These are phyloP conservation scores for Sebastes fasciatus DNA, from an alignment of 2,113 vertebrate genomes.

Conservation along the genomic window DNA sequence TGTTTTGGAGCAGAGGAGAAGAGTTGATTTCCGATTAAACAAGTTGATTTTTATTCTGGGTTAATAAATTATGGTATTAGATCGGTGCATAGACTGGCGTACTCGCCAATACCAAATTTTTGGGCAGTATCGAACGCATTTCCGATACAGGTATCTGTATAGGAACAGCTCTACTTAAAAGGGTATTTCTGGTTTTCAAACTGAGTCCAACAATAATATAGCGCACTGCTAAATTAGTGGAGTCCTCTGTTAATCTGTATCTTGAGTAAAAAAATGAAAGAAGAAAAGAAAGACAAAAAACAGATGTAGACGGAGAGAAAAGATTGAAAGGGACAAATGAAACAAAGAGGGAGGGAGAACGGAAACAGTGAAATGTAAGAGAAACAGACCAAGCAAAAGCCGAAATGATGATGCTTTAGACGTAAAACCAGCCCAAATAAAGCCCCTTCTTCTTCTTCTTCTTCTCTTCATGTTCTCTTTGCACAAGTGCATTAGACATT, in stretches of 20 bases:
- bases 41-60: no score
- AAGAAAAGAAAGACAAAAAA: background rate
- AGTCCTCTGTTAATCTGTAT: background rate
- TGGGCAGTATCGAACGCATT: no score
- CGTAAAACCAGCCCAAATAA: background rate
- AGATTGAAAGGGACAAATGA: background rate
- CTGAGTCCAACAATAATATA: background rate
- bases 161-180: no score
- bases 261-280: background rate
- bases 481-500: constrained; percentile 23
- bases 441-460: background rate
- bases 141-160: no score
- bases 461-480: constrained; percentile 23
- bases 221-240: background rate
- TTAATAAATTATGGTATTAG: no score
- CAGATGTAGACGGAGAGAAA: background rate
- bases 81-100: no score
- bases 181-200: no score
- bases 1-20: no score
- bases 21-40: no score
- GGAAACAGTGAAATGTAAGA: background rate
- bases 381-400: background rate
- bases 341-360: background rate
- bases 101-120: no score
- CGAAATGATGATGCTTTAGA: background rate